Percentiles rank a stretch among this genome's conserved stretches.
These are phyloP conservation scores for Mycalesis mineus DNA, from an alignment of 2,888 invertebrate genomes.

Conservation along the genomic window DNA sequence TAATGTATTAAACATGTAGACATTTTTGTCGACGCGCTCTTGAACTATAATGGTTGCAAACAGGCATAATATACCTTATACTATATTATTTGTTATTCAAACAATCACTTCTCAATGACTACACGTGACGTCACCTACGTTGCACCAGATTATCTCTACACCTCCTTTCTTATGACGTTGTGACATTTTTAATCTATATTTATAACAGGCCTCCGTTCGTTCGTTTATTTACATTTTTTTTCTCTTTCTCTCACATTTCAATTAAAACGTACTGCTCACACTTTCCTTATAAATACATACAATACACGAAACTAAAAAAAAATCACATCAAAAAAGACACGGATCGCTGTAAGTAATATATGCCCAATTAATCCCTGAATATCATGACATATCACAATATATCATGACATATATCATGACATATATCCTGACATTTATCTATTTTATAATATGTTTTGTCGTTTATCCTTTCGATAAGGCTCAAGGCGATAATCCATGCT, in stretches of 20 bases:
- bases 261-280: conserved; percentile 34
- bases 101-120: no score
- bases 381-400: conserved; percentile 41
- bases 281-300: conserved; percentile 35
- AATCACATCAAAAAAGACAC: conserved; percentile 38
- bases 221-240: conserved; percentile 66
- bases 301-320: conserved; percentile 22
- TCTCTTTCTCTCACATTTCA: conserved; percentile 14
- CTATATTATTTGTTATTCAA: no score
- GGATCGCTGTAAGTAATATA: conserved; percentile 48
- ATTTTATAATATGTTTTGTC: conserved; percentile 7
- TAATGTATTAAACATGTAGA: no score
- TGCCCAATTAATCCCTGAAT: conserved; percentile 47
- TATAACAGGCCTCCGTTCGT: conserved; percentile 66
- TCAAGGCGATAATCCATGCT: conserved; percentile 1
- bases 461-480: not conserved
- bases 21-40: no score
- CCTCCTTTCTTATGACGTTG: conserved; percentile 44
- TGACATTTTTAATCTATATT: conserved; percentile 62
- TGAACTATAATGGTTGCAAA: no score
- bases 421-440: no score
- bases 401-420: not conserved
- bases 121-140: not conserved
- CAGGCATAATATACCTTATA: no score
- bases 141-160: conserved; percentile 43